phyloP scores from a whole-genome alignment of 30 jellyfish, hydroid and myxozoan genomes.

The Aurelia sp. region DNA sequence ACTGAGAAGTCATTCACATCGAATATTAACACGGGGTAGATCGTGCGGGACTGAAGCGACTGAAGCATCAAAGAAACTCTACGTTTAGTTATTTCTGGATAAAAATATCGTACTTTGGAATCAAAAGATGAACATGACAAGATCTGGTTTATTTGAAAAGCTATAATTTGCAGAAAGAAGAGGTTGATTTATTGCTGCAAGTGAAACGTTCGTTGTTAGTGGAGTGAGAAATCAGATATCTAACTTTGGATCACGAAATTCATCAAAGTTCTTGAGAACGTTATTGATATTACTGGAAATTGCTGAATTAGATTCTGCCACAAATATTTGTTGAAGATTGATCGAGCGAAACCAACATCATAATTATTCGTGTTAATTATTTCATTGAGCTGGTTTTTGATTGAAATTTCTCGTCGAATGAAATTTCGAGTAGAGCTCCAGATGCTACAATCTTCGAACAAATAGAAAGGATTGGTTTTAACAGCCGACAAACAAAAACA shows the following conservation, averaged over 20 bases:
- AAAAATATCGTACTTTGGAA: neutral
- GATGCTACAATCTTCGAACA: slow-evolving; percentile 37
- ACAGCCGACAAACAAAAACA: slow-evolving; percentile 35
- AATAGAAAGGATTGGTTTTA: slow-evolving; percentile 42
- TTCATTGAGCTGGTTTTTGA: no score
- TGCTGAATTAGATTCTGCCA: neutral
- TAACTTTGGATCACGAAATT: no score
- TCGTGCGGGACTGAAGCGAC: neutral
- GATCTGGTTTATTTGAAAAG: no score
- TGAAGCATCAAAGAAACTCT: neutral
- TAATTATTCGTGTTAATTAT: no score
- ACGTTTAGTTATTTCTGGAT: neutral
- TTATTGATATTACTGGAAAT: neutral
- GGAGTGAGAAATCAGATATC: no score
- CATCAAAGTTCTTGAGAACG: no score
- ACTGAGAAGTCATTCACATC: slow-evolving; percentile 33
- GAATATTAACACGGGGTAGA: slow-evolving; percentile 13
- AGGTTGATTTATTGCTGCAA: no score
- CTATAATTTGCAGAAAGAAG: neutral
- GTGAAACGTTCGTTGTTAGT: no score
- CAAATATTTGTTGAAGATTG: neutral
- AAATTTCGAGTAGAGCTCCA: slow-evolving; percentile 1
- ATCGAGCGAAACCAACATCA: neutral
- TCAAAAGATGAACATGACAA: no score
- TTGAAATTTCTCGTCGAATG: neutral